A percentile compares a stretch with the other conserved stretches of the same genome.
phyloP scores from a whole-genome alignment of 1,140 invertebrate genomes.

The Lycorma delicatula region DNA sequence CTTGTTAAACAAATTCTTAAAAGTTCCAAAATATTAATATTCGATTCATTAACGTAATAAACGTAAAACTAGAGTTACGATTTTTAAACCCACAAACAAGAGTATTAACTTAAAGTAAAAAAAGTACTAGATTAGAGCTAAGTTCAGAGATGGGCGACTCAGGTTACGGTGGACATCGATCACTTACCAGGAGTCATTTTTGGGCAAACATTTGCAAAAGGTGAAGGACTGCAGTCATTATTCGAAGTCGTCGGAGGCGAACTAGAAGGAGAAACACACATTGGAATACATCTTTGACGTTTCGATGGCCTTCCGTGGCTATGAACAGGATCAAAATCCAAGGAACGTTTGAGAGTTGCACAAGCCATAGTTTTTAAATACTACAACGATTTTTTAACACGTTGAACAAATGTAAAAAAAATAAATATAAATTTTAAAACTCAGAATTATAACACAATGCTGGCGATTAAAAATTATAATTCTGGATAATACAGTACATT shows the following conservation, averaged over 20 bases:
- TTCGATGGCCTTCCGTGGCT: conserved; percentile 70
- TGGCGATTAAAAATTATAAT: not conserved
- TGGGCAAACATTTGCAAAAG: conserved; percentile 64
- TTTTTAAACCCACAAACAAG: too few species aligned
- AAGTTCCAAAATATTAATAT: too few species aligned
- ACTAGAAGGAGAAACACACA: conserved; percentile 62
- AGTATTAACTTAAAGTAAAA: too few species aligned
- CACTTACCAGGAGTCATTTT: conserved; percentile 79
- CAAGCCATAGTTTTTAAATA: conserved; percentile 65
- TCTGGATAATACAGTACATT: not conserved
- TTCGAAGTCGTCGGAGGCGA: conserved; percentile 43
- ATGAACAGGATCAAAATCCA: conserved; percentile 86
- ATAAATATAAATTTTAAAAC: not conserved
- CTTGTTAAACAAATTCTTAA: too few species aligned
- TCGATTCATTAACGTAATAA: too few species aligned
- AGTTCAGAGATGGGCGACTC: too few species aligned
- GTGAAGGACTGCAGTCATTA: conserved; percentile 51
- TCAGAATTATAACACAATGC: not conserved
- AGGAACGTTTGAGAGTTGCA: conserved; percentile 84
- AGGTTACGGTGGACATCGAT: too few species aligned
- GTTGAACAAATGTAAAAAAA: not conserved
- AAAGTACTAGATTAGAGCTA: too few species aligned
- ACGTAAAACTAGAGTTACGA: too few species aligned
- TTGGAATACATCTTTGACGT: conserved; percentile 77
- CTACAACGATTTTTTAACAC: not conserved